Conservation (phyloP, 1,140 invertebrate species). For the Myzus persicae region DNA sequence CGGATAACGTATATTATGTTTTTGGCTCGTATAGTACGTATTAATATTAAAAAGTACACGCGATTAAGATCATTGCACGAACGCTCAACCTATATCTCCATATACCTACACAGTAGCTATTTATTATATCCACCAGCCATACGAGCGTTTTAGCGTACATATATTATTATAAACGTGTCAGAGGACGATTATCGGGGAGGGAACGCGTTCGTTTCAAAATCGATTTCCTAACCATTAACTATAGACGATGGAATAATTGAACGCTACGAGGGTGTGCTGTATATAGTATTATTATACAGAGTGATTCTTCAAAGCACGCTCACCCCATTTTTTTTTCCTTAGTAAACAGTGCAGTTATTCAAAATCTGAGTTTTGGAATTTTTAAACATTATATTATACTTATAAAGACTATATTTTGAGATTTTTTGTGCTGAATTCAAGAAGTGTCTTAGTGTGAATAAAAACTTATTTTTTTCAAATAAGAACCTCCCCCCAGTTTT, state of each 20-base stretch:
- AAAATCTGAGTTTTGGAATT: too few species aligned
- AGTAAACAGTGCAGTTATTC: too few species aligned
- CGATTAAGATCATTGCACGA: neutral
- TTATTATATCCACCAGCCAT: neutral
- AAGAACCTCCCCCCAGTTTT: too few species aligned
- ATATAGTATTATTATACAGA: neutral
- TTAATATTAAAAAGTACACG: neutral
- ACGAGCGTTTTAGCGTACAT: neutral
- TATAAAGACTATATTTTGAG: too few species aligned
- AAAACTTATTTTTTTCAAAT: too few species aligned
- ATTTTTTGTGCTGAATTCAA: too few species aligned
- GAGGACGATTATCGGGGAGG: neutral
- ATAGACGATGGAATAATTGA: neutral
- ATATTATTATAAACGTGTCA: slow-evolving; percentile 3
- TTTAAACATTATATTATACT: too few species aligned
- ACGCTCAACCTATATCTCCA: neutral
- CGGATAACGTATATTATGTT: neutral
- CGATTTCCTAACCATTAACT: neutral
- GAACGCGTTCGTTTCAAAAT: neutral
- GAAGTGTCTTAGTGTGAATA: too few species aligned
- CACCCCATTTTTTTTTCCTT: too few species aligned
- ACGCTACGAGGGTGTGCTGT: neutral
- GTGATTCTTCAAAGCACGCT: too few species aligned
- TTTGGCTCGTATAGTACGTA: neutral
- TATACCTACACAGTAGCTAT: neutral